These are phyloP conservation scores for Natrix natrix DNA, from an alignment of 2,797 vertebrate species.

Conservation along the genomic window DNA sequence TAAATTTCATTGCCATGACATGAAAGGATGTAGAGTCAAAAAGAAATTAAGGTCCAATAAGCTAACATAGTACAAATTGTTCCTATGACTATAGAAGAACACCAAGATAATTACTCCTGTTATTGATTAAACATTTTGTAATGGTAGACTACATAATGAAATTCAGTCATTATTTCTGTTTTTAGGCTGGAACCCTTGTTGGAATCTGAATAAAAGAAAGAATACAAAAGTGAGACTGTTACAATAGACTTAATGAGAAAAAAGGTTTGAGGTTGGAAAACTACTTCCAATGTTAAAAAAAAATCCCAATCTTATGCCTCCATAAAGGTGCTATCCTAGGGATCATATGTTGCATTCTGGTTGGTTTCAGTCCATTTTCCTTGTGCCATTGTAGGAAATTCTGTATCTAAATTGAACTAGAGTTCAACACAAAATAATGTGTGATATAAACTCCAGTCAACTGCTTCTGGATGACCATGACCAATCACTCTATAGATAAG, in stretches of 20 bases:
- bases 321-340: background rate
- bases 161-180: slow-evolving; percentile 3
- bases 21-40: background rate
- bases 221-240: background rate
- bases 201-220: background rate
- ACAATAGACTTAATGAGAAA: background rate
- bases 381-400: background rate
- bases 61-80: fast-evolving
- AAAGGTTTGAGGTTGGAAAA: background rate
- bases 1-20: background rate
- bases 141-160: background rate
- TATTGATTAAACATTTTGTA: background rate
- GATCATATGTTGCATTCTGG: background rate
- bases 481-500: background rate
- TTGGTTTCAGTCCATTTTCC: background rate
- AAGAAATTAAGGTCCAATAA: background rate
- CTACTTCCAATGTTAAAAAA: background rate
- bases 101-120: background rate
- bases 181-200: background rate
- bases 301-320: background rate
- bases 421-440: background rate
- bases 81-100: background rate
- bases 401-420: background rate
- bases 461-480: background rate
- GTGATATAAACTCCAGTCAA: background rate